Conservation (phyloP, 2,888 invertebrate genomes). For the Exephanes ischioxanthus region DNA sequence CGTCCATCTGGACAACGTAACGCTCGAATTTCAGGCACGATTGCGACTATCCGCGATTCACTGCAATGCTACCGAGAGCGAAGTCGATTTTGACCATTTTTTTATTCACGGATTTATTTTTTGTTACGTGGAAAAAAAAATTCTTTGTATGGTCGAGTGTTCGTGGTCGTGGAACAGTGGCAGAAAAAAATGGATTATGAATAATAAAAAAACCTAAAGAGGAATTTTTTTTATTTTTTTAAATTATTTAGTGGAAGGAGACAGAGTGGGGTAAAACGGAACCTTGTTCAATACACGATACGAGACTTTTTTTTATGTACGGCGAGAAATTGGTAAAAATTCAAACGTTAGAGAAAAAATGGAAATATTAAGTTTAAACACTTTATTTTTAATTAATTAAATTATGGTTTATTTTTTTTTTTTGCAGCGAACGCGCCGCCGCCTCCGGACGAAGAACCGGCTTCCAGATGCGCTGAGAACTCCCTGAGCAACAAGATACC, state of each 20-base stretch:
- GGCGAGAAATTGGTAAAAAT: too few relatives aligned
- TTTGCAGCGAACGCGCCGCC: slow-evolving; percentile 39
- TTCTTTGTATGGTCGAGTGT: background rate
- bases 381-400: background rate
- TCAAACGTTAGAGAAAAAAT: too few relatives aligned
- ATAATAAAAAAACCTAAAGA: background rate
- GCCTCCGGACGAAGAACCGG: slow-evolving; percentile 14
- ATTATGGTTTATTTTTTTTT: background rate
- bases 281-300: too few relatives aligned
- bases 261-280: too few relatives aligned
- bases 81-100: background rate
- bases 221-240: background rate
- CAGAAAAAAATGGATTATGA: background rate
- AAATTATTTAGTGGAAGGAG: too few relatives aligned
- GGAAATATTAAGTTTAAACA: too few relatives aligned
- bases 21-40: background rate
- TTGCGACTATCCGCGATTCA: background rate
- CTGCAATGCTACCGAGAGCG: background rate
- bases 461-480: slow-evolving; percentile 45
- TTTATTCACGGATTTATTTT: background rate
- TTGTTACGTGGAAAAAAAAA: background rate
- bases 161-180: background rate
- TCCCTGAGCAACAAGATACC: slow-evolving; percentile 28
- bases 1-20: slow-evolving; percentile 21
- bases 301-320: too few relatives aligned